phyloP scores from a whole-genome alignment of 2,888 invertebrate genomes.

The Eilema depressum region DNA sequence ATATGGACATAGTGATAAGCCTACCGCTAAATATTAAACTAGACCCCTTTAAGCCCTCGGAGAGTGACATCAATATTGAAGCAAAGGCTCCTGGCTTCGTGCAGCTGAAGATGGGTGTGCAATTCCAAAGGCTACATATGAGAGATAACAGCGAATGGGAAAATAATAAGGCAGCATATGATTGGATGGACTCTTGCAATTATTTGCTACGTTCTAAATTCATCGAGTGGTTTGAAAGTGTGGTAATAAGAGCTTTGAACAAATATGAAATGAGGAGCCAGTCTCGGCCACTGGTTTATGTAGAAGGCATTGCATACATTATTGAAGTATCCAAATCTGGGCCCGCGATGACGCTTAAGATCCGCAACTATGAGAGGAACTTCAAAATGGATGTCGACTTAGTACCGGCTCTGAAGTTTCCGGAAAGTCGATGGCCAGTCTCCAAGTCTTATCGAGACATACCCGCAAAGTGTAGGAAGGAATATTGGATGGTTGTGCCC shows the following conservation, averaged over 20 bases:
- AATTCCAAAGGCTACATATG: conserved; percentile 63
- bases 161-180: conserved; percentile 69
- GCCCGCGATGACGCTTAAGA: conserved; percentile 85
- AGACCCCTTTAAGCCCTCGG: conserved; percentile 49
- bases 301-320: conserved; percentile 73
- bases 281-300: conserved; percentile 40
- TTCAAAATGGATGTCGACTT: conserved; percentile 82
- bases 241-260: conserved; percentile 76
- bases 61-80: conserved; percentile 73
- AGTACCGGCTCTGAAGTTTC: conserved; percentile 84
- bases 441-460: conserved; percentile 56
- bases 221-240: conserved; percentile 84
- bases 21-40: conserved; percentile 74
- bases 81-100: conserved; percentile 78
- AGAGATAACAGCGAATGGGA: conserved; percentile 63
- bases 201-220: conserved; percentile 81
- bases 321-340: conserved; percentile 70
- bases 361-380: conserved; percentile 58
- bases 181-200: conserved; percentile 73
- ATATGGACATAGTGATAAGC: conserved; percentile 85
- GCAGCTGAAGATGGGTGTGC: conserved; percentile 71
- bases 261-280: conserved; percentile 44
- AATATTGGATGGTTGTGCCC: conserved; percentile 80
- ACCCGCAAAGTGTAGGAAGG: conserved; percentile 56
- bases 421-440: conserved; percentile 75